Evolutionary conservation across 30 jellyfish, hydroid and myxozoan species (phyloP), one percentile per base, ranked within the genome.

Genomic region (Mastigias papua): DNA sequence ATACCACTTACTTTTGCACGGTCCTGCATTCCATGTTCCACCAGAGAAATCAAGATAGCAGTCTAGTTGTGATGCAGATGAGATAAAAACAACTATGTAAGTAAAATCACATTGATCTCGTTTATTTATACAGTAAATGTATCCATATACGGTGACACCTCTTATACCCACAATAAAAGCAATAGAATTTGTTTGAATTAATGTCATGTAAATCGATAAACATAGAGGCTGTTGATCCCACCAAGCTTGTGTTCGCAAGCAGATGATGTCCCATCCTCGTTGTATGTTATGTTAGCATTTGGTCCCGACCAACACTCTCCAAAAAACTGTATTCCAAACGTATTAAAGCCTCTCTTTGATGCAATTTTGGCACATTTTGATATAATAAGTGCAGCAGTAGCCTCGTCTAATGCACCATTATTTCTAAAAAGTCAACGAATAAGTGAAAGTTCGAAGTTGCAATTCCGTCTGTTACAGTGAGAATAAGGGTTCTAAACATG

Each of bases 291-390:
- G 2, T 78, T 76, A 22, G 91, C 95, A 57, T 60, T 37, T n/a
- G 90, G 90, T 28, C 98, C 98, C 2, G 93, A 91, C 98, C 98
- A 93, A 49, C 98, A 93, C 63, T 93, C 98, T 5, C 96, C 97
- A 26, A 62, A 42, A 63, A 23, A 83, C 26, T 93, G 98, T 23
- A 83, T 65, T 0, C 97, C 90, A 58, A 86, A 93, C 19, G 81
- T 75, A 28, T 76, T 82, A 73, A 67, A 93, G 22, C 97, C 95
- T 0, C 61, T 64, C 33, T 72, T 29, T 49, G 82, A 48, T 37
- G 98, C 96, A 9, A 78, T 82, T 62, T 73, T 68, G 62, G 97
- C 98, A 71, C 98, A 93, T 54, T 88, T 78, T 29, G 87, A 69
- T 21, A 92, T 69, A 16, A 81, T 71, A 7, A 49, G 22, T n/a